Conservation (phyloP, 2,888 invertebrate species). For the Scaptomyza flava region DNA sequence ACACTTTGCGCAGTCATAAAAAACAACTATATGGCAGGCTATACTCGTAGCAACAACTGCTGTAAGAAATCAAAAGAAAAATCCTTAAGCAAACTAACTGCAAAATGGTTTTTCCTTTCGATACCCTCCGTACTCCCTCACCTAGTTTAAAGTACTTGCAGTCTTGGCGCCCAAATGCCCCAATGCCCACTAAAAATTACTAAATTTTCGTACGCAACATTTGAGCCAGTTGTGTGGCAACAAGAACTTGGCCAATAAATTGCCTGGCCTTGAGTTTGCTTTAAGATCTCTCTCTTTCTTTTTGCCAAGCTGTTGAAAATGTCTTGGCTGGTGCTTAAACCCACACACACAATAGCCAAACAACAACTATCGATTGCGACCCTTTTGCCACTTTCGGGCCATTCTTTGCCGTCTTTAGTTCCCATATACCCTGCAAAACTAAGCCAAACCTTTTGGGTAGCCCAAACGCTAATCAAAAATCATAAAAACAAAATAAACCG, state of each 20-base stretch:
- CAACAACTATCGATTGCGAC: conserved; percentile 56
- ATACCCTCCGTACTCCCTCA: background rate
- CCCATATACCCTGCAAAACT: conserved; percentile 33
- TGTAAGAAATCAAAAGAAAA: conserved; percentile 24
- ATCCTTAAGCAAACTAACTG: conserved; percentile 69
- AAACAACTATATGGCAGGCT: conserved; percentile 60
- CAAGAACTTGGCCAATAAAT: conserved; percentile 59
- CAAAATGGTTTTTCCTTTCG: conserved; percentile 61
- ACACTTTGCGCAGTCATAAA: conserved; percentile 76
- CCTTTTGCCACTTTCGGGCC: conserved; percentile 50
- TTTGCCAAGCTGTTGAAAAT: conserved; percentile 45
- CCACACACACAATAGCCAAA: conserved; percentile 1
- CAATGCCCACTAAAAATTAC: conserved; percentile 63
- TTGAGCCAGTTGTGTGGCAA: conserved; percentile 47
- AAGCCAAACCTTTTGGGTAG: background rate
- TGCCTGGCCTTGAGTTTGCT: conserved; percentile 56
- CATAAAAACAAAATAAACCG: background rate
- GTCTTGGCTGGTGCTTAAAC: conserved; percentile 36
- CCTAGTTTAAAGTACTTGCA: conserved; percentile 1
- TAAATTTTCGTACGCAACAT: conserved; percentile 65
- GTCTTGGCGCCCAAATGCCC: conserved; percentile 45
- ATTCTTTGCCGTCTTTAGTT: conserved; percentile 42
- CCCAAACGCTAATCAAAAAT: background rate
- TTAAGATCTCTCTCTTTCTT: conserved; percentile 45
- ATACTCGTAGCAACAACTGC: conserved; percentile 53